A percentile compares a stretch with the other conserved stretches of the same genome.
Evolutionary conservation across 2,797 vertebrate genomes (phyloP).

Genomic region (Echiichthys vipera): DNA sequence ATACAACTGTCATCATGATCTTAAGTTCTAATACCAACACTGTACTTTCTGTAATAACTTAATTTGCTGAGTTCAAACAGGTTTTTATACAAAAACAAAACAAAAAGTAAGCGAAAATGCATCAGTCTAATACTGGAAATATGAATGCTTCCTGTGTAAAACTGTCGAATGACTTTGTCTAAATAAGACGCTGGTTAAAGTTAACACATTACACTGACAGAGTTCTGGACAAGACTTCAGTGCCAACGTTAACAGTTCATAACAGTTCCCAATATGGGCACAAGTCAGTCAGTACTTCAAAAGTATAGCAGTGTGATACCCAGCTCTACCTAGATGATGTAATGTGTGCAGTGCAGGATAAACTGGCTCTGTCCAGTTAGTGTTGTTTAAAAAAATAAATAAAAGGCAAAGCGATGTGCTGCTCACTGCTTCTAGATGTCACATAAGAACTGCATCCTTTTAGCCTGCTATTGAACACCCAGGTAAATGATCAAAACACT

Average conservation of each 20-base stretch:
- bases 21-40: background rate
- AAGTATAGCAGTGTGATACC: conserved; percentile 51
- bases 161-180: background rate
- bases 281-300: conserved; percentile 19
- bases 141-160: background rate
- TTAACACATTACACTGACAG: background rate
- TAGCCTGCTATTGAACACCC: conserved; percentile 5
- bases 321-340: conserved; percentile 67
- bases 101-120: background rate
- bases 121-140: background rate
- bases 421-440: conserved; percentile 50
- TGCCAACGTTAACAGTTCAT: background rate
- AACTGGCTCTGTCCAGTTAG: conserved; percentile 68
- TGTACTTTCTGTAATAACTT: background rate
- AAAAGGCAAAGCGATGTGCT: conserved; percentile 28
- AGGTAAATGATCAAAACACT: conserved; percentile 45
- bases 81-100: background rate
- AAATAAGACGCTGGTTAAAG: background rate
- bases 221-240: background rate
- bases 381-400: conserved; percentile 30
- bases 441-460: conserved; percentile 19
- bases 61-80: background rate
- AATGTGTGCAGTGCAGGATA: conserved; percentile 55
- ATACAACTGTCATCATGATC: background rate
- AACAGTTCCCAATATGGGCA: conserved; percentile 20